A percentile compares a stretch with the other conserved stretches of the same genome.
phyloP scores from a whole-genome alignment of 1,140 invertebrate species.

The Anoplolepis gracilipes region DNA sequence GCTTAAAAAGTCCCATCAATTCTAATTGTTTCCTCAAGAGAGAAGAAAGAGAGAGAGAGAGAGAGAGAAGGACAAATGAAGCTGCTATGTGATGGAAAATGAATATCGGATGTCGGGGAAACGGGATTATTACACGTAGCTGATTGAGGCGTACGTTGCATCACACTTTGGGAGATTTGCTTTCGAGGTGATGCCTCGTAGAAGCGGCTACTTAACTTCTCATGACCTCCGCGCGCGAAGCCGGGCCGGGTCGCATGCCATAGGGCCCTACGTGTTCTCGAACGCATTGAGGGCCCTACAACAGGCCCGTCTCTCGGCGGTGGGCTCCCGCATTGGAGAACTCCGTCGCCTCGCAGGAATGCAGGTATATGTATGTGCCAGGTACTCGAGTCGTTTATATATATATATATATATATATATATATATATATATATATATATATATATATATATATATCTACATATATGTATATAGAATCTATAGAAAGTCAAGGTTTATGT shows the following conservation, averaged over 20 bases:
- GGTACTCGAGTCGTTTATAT: neutral
- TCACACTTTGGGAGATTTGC: slow-evolving; percentile 61
- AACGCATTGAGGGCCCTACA: slow-evolving; percentile 64
- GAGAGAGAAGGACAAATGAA: neutral
- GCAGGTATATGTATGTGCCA: slow-evolving; percentile 65
- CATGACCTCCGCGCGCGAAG: slow-evolving; percentile 68
- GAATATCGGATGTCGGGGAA: neutral
- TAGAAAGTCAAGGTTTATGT: neutral
- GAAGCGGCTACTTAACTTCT: slow-evolving; percentile 72
- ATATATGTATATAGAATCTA: neutral
- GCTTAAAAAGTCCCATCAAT: neutral
- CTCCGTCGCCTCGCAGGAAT: slow-evolving; percentile 73
- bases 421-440: neutral
- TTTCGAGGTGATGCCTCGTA: slow-evolving; percentile 47
- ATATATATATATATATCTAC: neutral
- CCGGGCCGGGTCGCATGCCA: slow-evolving; percentile 64
- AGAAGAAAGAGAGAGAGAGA: no score
- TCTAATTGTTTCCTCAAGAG: neutral
- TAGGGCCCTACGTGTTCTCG: slow-evolving; percentile 74
- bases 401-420: neutral
- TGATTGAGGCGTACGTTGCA: slow-evolving; percentile 47
- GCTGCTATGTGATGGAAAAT: neutral
- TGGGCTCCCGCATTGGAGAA: slow-evolving; percentile 26
- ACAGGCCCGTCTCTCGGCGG: slow-evolving; percentile 38
- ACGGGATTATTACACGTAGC: slow-evolving; percentile 6